Evolutionary conservation across 2,888 invertebrate species (phyloP), one percentile per base, ranked within the genome.

Genomic region (Nebria brevicollis): DNA sequence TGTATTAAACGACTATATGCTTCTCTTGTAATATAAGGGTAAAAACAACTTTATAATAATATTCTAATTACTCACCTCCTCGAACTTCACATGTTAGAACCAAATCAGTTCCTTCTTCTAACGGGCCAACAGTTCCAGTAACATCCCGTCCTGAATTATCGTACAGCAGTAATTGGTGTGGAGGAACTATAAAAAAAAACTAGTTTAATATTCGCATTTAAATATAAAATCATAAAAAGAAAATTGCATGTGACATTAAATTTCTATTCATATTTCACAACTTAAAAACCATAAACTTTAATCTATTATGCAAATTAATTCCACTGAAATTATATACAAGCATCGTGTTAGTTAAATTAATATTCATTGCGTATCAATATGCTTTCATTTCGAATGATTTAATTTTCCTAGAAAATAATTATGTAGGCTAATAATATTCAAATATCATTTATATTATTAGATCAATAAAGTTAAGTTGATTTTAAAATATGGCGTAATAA

Each of bases 1-100:
- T 34, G 34, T 34, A 1, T 34, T 34, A 34, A 34, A 34, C 2
- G 34, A 34, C 34, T 1, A 34, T 34, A 34, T 34, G 34, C 34
- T 34, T 34, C 4, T 34, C 34, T 34, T 34, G 34, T 34, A 34
- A 34, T 34, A 2, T 34, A 2, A 34, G 34, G 34, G 5, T 34
- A 34, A 34, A 34, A 34, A 34, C 34, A 34, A 34, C 1, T 34
- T 4, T 34, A 34, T 34, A 34, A 34, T 34, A 1, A 54, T 11
- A 54, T 54, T 54, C 13, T 8, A 7, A 54, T 70, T 20, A 88
- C 94, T 94, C 91, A 97, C 97, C 97, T 85, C 96, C 96, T 86
- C 95, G 92, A 82, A 96, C 97, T 92, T 96, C 95, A 87, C 97
- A 97, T 83, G 95, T 95, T 83, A 97, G 90, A 64, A 95, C 92